Evolutionary conservation across 2,888 invertebrate genomes (phyloP).

Genomic region (Eutolmus rufibarbis): DNA sequence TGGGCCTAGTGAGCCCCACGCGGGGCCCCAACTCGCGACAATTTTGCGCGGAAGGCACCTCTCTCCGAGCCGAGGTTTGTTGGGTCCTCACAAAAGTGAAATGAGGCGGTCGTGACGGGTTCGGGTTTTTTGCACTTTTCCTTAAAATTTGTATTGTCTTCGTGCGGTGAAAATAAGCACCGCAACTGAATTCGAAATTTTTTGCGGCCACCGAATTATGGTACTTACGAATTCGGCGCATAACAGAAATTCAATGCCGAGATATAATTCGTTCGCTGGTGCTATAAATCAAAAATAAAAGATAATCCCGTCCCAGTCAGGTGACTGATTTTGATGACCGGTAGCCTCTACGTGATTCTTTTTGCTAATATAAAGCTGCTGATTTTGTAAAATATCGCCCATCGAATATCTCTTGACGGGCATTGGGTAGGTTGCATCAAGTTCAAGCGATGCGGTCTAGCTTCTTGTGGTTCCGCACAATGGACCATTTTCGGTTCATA

Average conservation of each 20-base stretch:
- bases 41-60: background rate
- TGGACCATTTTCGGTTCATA: background rate
- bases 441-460: background rate
- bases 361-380: background rate
- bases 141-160: conserved; percentile 3
- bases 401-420: background rate
- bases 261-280: background rate
- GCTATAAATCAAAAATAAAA: conserved; percentile 28
- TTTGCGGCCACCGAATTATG: background rate
- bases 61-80: background rate
- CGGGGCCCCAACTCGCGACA: background rate
- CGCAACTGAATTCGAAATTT: background rate
- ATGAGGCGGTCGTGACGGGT: background rate
- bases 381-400: background rate
- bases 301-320: background rate
- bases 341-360: conserved; percentile 20
- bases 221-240: background rate
- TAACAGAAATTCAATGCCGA: background rate
- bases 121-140: conserved; percentile 21
- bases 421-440: background rate
- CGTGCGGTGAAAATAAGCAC: background rate
- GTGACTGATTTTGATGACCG: conserved; percentile 12
- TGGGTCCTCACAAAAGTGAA: conserved; percentile 10
- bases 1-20: background rate
- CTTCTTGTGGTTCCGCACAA: background rate